Evolutionary conservation across 2,888 invertebrate species (phyloP).

Genomic region (Trachelus iudaicus): DNA sequence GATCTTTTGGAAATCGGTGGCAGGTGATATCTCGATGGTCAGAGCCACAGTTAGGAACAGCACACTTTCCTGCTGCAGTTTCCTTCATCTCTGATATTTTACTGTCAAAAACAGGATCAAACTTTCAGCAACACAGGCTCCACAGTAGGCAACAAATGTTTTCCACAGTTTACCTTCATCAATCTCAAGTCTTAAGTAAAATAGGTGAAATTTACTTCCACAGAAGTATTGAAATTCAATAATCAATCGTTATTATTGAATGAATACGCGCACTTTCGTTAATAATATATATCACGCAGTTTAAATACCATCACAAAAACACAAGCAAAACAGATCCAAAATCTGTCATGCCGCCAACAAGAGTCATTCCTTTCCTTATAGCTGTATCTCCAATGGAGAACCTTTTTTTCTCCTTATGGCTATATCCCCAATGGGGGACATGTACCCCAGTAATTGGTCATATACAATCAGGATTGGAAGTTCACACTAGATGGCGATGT

Average conservation of each 20-base stretch:
- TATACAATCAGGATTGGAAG: no score
- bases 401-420: no score
- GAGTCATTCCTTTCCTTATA: no score
- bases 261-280: not conserved
- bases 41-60: not conserved
- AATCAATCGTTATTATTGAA: not conserved
- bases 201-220: not conserved
- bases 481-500: no score
- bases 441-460: no score
- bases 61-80: not conserved
- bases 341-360: not conserved
- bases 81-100: not conserved
- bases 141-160: not conserved
- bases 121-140: not conserved
- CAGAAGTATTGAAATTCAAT: not conserved
- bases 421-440: no score
- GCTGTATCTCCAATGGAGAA: no score
- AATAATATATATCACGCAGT: not conserved
- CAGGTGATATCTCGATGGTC: not conserved
- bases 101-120: not conserved
- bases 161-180: not conserved
- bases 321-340: not conserved
- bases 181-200: not conserved
- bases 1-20: constrained; percentile 2
- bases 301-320: not conserved